A percentile compares a stretch with the other conserved stretches of the same genome.
Evolutionary conservation across 2,888 invertebrate genomes (phyloP).

Genomic region (Amblyjoppa fuscipennis): DNA sequence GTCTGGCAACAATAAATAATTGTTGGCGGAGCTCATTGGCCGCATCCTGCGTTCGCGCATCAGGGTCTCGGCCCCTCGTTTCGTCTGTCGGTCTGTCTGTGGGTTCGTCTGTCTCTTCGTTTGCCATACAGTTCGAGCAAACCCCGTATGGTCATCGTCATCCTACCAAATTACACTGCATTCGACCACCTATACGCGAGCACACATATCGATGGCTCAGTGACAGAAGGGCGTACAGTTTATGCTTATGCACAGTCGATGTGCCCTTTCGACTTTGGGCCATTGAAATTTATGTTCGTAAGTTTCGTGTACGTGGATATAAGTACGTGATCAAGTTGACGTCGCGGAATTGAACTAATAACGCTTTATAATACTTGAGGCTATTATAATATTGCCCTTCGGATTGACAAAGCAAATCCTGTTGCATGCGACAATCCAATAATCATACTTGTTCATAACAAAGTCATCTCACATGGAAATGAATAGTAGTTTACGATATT

Average conservation of each 20-base stretch:
- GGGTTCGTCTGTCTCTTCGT: constrained; percentile 74
- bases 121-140: constrained; percentile 64
- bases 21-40: constrained; percentile 82
- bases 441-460: not conserved
- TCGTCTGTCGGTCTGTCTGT: constrained; percentile 79
- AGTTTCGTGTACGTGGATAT: not conserved
- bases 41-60: constrained; percentile 82
- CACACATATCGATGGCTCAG: not conserved
- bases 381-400: constrained; percentile 10
- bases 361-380: not conserved
- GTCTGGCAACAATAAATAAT: constrained; percentile 84
- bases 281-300: constrained; percentile 8
- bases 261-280: not conserved
- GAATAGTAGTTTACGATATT: no score
- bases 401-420: not conserved
- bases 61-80: constrained; percentile 79
- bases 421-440: no score
- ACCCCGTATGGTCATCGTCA: constrained; percentile 49
- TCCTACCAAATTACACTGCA: constrained; percentile 50
- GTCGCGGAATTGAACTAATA: constrained; percentile 42
- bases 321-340: constrained; percentile 41
- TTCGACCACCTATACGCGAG: not conserved
- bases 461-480: not conserved
- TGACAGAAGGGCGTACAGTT: not conserved
- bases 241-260: not conserved